Conservation (phyloP, 2,113 vertebrate species). For the Rhinolophus sinicus region DNA sequence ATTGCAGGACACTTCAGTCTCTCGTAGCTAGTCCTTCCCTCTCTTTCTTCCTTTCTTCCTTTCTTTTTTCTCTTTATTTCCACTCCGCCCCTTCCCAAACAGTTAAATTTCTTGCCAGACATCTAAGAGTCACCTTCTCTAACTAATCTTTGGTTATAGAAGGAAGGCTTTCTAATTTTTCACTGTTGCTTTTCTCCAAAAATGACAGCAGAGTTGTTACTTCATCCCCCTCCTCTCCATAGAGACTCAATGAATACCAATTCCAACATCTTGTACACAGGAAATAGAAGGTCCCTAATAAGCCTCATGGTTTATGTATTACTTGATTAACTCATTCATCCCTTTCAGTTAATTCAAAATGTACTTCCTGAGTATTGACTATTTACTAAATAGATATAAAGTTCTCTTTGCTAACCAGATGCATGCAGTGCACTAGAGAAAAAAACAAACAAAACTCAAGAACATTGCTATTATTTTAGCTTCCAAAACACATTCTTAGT, state of each 20-base stretch:
- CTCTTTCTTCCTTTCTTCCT: background rate
- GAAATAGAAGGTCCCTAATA: background rate
- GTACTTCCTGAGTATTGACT: background rate
- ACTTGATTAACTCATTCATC: background rate
- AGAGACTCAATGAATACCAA: background rate
- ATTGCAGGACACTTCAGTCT: background rate
- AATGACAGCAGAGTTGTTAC: background rate
- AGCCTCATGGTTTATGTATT: background rate
- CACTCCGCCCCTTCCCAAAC: background rate
- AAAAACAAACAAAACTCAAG: background rate
- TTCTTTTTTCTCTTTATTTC: too few species aligned
- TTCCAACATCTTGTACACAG: background rate
- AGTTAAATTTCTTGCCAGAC: background rate
- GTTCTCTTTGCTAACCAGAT: background rate
- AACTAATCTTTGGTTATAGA: background rate
- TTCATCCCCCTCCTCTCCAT: background rate
- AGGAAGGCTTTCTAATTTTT: background rate
- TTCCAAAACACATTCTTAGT: background rate
- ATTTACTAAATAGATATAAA: background rate
- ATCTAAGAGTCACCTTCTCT: background rate
- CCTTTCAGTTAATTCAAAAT: background rate
- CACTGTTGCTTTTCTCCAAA: background rate
- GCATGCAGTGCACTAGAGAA: background rate
- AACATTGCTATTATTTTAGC: slow-evolving; percentile 3
- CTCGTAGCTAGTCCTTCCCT: background rate